Evolutionary conservation across 2,888 invertebrate genomes (phyloP).

Genomic region (Phrixothrix hirtus): DNA sequence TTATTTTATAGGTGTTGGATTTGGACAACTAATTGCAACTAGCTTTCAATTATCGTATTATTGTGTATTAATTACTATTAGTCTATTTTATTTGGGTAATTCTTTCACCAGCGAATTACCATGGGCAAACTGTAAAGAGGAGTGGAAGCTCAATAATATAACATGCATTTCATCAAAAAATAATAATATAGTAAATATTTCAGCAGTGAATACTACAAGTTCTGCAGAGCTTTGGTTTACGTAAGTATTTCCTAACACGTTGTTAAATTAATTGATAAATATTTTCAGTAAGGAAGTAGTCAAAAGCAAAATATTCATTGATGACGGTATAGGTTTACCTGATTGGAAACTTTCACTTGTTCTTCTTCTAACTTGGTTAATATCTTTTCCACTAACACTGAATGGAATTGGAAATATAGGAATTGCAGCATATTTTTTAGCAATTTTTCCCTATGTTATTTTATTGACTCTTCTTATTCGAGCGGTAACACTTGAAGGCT

Average conservation of each 20-base stretch:
- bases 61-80: constrained; percentile 72
- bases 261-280: background rate
- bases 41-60: constrained; percentile 65
- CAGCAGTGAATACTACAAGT: constrained; percentile 1
- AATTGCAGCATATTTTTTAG: constrained; percentile 87
- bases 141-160: constrained; percentile 55
- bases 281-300: constrained; percentile 59
- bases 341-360: constrained; percentile 72
- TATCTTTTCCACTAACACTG: constrained; percentile 70
- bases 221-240: constrained; percentile 20
- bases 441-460: constrained; percentile 81
- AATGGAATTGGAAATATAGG: constrained; percentile 78
- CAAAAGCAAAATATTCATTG: constrained; percentile 55
- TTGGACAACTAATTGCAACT: no score
- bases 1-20: no score
- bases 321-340: constrained; percentile 59
- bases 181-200: background rate
- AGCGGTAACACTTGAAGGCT: constrained; percentile 69
- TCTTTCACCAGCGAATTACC: constrained; percentile 73
- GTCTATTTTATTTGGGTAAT: constrained; percentile 71
- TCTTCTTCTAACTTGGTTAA: constrained; percentile 68
- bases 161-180: constrained; percentile 11
- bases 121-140: constrained; percentile 69
- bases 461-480: constrained; percentile 74
- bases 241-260: constrained; percentile 63